Evolutionary conservation across 2,797 vertebrate genomes (phyloP), one percentile per base, ranked within the genome.

Genomic region (Ctenopoma multispine): DNA sequence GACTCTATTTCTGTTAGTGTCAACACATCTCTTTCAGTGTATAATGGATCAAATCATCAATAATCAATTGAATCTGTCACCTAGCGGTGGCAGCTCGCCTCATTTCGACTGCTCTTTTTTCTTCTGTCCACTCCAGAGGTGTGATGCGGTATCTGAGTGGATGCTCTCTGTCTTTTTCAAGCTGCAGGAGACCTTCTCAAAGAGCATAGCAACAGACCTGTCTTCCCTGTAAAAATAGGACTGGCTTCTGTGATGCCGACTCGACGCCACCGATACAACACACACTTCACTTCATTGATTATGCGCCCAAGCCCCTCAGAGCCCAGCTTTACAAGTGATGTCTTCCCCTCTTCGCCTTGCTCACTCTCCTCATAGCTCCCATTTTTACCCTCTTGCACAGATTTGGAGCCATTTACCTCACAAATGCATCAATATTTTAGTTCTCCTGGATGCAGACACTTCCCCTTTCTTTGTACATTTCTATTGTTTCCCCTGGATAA

Each of bases 191-290:
- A 80, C 82, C 83, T 92, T 91, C 90, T 92, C 80, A 82, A 84
- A 89, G 83, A 93, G 93, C 93, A 92, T 94, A 94, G 94, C 93
- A 94, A 95, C 93, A 94, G 91, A 93, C 90, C 84, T 90, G 84
- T 91, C 90, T 89, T 79, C 85, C 82, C 87, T 90, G 90, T 94
- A 94, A 94, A 94, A 94, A 95, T 94, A 93, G 94, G 92, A 89
- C 88, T 88, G 91, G 90, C 89, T 89, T 93, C 79, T 85, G 83
- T 87, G 88, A 92, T 83, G 89, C 79, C 66, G 61, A 85, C 86
- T 87, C 63, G 64, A 88, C 79, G 69, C 89, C 80, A 86, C 89
- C 90, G 89, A 91, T 88, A 89, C 91, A 91, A 87, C 86, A 81
- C 92, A 91, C 93, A 89, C 89, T 91, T 85, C 89, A 85, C 86